Evolutionary conservation across 2,797 vertebrate species (phyloP), one percentile per base, ranked within the genome.

Genomic region (Lagorchestes hirsutus): DNA sequence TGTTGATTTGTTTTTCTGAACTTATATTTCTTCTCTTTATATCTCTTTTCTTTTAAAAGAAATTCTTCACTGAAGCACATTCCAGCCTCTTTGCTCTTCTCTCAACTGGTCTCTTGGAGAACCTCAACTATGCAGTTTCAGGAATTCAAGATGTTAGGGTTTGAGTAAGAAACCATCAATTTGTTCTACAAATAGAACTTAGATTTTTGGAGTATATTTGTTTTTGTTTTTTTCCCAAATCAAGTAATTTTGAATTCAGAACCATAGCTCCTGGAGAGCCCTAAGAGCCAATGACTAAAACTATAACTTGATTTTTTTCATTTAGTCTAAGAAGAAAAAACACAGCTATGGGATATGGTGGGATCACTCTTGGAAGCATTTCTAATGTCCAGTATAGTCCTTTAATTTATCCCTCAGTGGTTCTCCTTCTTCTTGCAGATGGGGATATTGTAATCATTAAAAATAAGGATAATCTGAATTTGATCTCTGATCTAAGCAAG

Each of bases 101-200:
- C 5, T 14, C n/a, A 74, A n/a, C 3, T 74, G 67, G n/a, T 74
- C 6, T 40, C 67, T 40, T 74, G 67, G 90, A 74, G 40, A 67
- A 94, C 95, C 93, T 93, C 92, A 58, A 56, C 59, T 62, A 6
- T 40, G 59, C 54, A 13, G n/a, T 92, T 94, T 91, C 93, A 92
- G 95, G 93, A 87, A 40, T 93, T 55, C 52, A 54, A 90, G 92
- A 91, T 90, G 91, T 95, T 90, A 62, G 95, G 91, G 67, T n/a
- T 96, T 18, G 4, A 94, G 94, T 94, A 95, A 94, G 96, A n/a
- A 97, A 94, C 97, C 96, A 94, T 97, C 96, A 97, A 92, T 96
- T 95, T 95, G 54, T 3, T 96, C 5, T n/a, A 59, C 50, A 96
- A 96, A 31, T 93, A 8, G 29, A 14, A 54, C 18, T 93, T 87